Evolutionary conservation across 1,140 invertebrate genomes (phyloP), one percentile per base, ranked within the genome.

Genomic region (Cotesia vestalis): DNA sequence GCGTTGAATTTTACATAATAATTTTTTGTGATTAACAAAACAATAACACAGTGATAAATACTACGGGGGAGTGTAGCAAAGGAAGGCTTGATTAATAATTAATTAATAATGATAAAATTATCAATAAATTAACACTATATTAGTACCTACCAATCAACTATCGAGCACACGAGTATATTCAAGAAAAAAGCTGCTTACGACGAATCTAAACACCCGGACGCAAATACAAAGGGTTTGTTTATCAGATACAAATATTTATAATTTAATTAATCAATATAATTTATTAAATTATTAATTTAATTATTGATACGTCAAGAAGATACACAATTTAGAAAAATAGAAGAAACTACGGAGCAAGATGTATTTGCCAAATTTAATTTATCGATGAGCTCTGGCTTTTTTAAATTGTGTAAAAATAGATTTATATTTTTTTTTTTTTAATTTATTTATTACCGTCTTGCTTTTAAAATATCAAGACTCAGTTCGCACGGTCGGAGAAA

Each of bases 241-340:
- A 38, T 34, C 14, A 36, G 11, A 11, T 64, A 64, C 11, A 62
- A 62, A 63, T 27, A 38, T 27, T 63, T 38, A 38, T 36, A 5
- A 46, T 27, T 36, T 40, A 4, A 63, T 17, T 9, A 9, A 46
- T 57, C 11, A 6, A 14, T 57, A n/a, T 6, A 17, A 57, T 57
- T 57, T 57, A 57, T 57, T n/a, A 14, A 57, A 14, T 20, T 20
- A 14, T 17, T 17, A 57, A 6, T 57, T 20, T 57, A 20, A 64
- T 64, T 12, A 64, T 27, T 61, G 4, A 46, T 64, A 38, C 14
- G 17, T 53, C 35, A 4, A 14, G 12, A 53, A 27, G 34, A 53
- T 53, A 67, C 52, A 67, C 66, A 67, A 67, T 67, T 67, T 67
- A 67, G 66, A 67, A 67, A 67, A 67, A 67, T 67, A 67, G 66